phyloP scores from a whole-genome alignment of 2,888 invertebrate genomes.

The Orgyia antiqua region DNA sequence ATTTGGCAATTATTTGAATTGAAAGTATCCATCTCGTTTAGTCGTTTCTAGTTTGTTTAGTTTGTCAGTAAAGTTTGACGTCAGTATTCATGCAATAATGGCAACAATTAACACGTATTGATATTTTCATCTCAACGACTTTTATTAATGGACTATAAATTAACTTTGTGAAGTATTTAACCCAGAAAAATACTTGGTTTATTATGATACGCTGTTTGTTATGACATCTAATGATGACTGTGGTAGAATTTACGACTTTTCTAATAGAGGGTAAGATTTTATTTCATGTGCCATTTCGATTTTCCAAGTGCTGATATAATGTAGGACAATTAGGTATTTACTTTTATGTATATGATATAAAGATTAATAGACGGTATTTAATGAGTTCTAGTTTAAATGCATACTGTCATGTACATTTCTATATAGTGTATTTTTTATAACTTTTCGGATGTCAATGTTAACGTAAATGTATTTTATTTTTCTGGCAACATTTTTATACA shows the following conservation, averaged over 20 bases:
- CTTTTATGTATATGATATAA: no score
- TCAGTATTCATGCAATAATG: neutral
- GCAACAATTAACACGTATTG: neutral
- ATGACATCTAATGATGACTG: neutral
- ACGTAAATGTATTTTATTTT: no score
- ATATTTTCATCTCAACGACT: neutral
- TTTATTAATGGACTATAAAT: neutral
- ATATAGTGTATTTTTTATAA: no score
- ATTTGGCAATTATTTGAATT: conserved; percentile 17
- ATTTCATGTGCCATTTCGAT: neutral
- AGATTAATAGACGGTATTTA: no score
- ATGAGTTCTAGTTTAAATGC: no score
- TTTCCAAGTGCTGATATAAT: neutral
- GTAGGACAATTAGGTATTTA: no score
- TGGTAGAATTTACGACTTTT: conserved; percentile 3
- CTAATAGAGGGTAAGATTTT: conserved; percentile 7
- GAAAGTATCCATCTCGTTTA: conserved; percentile 15
- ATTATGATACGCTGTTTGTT: neutral
- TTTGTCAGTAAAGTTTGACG: neutral
- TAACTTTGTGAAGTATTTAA: neutral
- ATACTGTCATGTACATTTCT: no score
- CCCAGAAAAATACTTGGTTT: neutral
- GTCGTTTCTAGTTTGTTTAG: conserved; percentile 1
- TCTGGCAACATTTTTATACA: no score
- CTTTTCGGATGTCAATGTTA: no score